These are phyloP conservation scores for Papilio protenor DNA, from an alignment of 2,888 invertebrate genomes.

Conservation along the genomic window DNA sequence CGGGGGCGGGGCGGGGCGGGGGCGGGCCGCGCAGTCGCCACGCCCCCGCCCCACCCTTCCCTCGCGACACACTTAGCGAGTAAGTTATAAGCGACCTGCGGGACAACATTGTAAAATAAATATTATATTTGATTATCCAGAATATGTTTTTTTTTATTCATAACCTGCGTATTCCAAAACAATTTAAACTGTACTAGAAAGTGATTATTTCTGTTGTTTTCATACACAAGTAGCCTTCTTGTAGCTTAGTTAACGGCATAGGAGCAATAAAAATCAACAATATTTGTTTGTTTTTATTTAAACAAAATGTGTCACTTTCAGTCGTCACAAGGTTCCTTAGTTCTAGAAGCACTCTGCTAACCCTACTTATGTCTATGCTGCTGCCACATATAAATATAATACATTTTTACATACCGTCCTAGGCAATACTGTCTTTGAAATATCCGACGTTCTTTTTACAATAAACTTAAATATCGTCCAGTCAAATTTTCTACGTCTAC, in stretches of 20 bases:
- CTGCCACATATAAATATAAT: conserved; percentile 36
- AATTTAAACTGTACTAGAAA: background rate
- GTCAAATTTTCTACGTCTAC: background rate
- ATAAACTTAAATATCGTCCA: background rate
- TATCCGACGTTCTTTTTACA: background rate
- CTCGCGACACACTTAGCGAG: conserved; percentile 20
- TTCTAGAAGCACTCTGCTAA: background rate
- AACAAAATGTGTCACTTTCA: conserved; percentile 36
- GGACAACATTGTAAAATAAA: conserved; percentile 66
- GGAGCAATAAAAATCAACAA: background rate
- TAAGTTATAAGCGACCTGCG: conserved; percentile 48
- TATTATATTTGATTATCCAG: conserved; percentile 72
- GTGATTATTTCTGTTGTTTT: no score
- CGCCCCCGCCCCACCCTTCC: conserved; percentile 27
- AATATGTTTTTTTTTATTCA: conserved; percentile 48
- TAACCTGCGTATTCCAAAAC: background rate
- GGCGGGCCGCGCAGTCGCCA: background rate
- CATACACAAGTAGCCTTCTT: background rate
- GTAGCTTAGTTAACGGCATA: background rate
- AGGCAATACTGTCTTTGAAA: conserved; percentile 27
- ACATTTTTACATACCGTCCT: conserved; percentile 25
- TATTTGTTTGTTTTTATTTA: conserved; percentile 33
- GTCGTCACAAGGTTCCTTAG: conserved; percentile 28
- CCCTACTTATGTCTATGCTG: conserved; percentile 4
- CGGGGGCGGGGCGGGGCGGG: background rate